phyloP scores from a whole-genome alignment of 2,113 vertebrate species.

The Bambusicola thoracicus region DNA sequence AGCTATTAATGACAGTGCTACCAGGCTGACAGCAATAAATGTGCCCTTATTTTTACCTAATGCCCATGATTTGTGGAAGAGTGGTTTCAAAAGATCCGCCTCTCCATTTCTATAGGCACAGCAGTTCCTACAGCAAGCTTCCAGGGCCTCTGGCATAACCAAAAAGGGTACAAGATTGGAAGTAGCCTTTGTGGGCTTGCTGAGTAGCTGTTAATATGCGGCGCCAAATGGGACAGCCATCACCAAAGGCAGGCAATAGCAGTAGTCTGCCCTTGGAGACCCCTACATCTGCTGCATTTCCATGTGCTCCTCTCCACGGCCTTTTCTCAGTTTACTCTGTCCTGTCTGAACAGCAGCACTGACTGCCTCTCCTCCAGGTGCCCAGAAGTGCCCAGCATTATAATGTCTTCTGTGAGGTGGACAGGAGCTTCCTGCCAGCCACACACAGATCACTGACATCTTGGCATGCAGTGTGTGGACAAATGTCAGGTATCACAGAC shows the following conservation, averaged over 20 bases:
- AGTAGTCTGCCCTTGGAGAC: too few relatives aligned
- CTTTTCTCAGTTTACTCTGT: neutral
- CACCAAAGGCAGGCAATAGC: neutral
- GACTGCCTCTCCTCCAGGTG: neutral
- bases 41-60: neutral
- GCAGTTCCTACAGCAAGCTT: neutral
- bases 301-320: neutral
- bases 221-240: neutral
- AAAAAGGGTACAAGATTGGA: accelerated
- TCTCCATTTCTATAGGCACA: neutral
- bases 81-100: neutral
- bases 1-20: neutral
- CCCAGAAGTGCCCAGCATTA: neutral
- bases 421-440: neutral
- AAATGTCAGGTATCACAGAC: neutral
- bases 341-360: neutral
- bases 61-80: neutral
- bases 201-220: neutral
- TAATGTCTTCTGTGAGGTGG: neutral
- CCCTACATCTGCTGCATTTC: neutral
- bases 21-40: neutral
- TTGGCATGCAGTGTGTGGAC: neutral
- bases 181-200: neutral
- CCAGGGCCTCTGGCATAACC: accelerated
- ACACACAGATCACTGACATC: neutral